Evolutionary conservation across 2,797 vertebrate species (phyloP).

Genomic region (Pelobates cultripes): DNA sequence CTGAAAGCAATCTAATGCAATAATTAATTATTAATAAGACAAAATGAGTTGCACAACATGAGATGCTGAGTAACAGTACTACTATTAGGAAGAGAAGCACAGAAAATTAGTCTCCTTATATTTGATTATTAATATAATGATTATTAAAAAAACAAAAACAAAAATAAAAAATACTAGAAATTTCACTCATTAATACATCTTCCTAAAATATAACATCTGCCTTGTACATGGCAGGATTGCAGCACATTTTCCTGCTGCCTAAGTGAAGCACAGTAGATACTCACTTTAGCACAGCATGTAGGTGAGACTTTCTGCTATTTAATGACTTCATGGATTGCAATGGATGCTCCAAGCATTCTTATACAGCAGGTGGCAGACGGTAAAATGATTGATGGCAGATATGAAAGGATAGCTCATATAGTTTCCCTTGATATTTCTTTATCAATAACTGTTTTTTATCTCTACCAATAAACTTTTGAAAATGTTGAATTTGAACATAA

Average conservation of each 20-base stretch:
- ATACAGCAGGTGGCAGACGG: not conserved
- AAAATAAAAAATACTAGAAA: not conserved
- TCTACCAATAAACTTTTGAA: not conserved
- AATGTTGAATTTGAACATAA: not conserved
- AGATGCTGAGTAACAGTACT: no score
- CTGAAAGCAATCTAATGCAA: no score
- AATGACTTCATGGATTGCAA: not conserved
- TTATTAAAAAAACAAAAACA: not conserved
- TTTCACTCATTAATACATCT: not conserved
- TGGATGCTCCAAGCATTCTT: not conserved
- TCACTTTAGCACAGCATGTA: not conserved
- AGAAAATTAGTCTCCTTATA: no score
- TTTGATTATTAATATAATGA: no score
- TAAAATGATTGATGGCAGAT: not conserved
- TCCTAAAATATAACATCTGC: not conserved
- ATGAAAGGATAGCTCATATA: not conserved
- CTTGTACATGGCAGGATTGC: not conserved
- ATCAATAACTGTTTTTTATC: no score
- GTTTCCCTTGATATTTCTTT: not conserved
- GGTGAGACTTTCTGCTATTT: not conserved
- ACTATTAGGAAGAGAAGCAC: no score
- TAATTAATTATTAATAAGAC: no score
- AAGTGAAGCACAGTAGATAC: not conserved
- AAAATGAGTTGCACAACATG: no score
- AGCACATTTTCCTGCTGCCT: not conserved